Conservation (phyloP, 2,113 vertebrate genomes). For the Notarius quadriscutis region DNA sequence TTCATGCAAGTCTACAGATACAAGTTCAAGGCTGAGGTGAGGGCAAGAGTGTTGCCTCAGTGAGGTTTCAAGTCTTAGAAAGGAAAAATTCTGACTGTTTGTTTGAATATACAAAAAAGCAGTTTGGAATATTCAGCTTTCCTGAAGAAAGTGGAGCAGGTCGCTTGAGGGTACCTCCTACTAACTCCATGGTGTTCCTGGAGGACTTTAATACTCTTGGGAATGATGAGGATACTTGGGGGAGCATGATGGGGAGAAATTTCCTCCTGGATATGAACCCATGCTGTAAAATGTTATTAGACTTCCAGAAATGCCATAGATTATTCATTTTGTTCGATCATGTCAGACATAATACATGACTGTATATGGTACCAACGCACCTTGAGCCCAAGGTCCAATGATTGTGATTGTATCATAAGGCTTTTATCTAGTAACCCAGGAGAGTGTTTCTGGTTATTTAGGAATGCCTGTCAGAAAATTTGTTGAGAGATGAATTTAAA, state of each 20-base stretch:
- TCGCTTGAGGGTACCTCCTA: neutral
- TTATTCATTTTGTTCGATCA: neutral
- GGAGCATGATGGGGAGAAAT: neutral
- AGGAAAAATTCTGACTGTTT: neutral
- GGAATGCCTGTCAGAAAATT: neutral
- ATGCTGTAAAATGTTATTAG: neutral
- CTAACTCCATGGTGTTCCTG: neutral
- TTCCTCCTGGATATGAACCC: neutral
- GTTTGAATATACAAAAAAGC: neutral
- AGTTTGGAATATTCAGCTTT: neutral
- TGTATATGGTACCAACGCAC: neutral
- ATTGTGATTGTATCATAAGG: neutral
- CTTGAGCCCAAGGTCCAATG: neutral
- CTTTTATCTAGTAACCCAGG: neutral
- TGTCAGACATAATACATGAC: neutral
- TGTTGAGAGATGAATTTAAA: neutral
- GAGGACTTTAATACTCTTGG: neutral
- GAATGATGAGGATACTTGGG: neutral
- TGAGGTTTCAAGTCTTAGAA: neutral
- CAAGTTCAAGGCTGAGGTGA: neutral
- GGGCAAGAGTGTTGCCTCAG: neutral
- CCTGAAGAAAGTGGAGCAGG: neutral
- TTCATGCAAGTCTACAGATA: neutral
- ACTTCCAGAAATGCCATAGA: neutral
- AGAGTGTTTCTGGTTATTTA: neutral